These are phyloP conservation scores for Polyodon spathula DNA, from an alignment of 2,113 vertebrate species.

Conservation along the genomic window DNA sequence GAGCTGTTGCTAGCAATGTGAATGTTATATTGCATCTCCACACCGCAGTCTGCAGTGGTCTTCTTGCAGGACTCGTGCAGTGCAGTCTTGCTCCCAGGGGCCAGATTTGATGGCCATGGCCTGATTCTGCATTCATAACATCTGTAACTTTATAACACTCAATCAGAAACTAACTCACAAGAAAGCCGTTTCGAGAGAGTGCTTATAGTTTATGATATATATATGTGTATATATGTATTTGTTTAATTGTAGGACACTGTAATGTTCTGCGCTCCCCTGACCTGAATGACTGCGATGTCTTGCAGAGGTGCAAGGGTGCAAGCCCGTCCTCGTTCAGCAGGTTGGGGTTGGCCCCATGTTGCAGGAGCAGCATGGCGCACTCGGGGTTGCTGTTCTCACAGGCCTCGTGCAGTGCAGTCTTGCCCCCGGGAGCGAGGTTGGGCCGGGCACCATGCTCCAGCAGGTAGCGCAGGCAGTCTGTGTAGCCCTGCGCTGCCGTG, in stretches of 20 bases:
- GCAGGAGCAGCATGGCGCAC: constrained; percentile 56
- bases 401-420: constrained; percentile 53
- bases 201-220: no score
- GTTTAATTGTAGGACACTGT: no score
- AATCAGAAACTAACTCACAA: no score
- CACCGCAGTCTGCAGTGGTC: constrained; percentile 37
- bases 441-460: constrained; percentile 43
- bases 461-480: constrained; percentile 47
- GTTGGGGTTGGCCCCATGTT: constrained; percentile 50
- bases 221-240: no score
- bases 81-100: constrained; percentile 41
- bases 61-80: constrained; percentile 59
- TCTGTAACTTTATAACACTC: no score
- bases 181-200: no score
- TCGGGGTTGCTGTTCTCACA: constrained; percentile 39
- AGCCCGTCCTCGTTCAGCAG: constrained; percentile 38
- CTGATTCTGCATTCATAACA: neutral
- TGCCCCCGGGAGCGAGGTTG: constrained; percentile 44
- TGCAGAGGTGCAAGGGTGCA: constrained; percentile 57
- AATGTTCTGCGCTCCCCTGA: constrained; percentile 5
- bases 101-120: constrained; percentile 40
- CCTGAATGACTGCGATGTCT: constrained; percentile 28
- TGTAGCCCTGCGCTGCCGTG: constrained; percentile 44
- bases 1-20: no score
- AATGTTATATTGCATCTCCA: constrained; percentile 51